A percentile compares a stretch with the other conserved stretches of the same genome.
Conservation (phyloP, 2,113 vertebrate genomes). For the Chionomys nivalis region DNA sequence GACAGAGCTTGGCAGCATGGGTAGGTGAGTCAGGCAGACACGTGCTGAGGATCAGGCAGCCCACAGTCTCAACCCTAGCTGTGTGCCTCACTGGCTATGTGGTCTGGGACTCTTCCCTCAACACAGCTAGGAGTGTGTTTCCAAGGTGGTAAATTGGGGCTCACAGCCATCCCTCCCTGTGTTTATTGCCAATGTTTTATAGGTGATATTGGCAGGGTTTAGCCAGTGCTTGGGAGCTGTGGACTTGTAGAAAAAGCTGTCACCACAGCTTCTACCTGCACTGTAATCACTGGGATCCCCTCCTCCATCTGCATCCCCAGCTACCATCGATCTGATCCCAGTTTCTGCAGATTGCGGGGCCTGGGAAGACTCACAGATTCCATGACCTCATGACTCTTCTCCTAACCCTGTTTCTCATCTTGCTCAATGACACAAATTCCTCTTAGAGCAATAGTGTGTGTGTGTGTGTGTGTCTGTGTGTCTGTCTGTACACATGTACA, state of each 20-base stretch:
- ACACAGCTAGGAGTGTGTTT: background rate
- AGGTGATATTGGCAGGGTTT: background rate
- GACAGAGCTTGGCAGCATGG: rapidly evolving
- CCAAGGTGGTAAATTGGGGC: background rate
- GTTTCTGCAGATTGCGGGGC: background rate
- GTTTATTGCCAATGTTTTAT: background rate
- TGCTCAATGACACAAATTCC: too few relatives aligned
- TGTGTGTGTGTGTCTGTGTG: background rate
- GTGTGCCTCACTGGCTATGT: rapidly evolving
- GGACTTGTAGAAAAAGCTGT: too few relatives aligned
- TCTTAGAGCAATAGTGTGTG: background rate
- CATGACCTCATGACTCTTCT: background rate
- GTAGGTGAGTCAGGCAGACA: rapidly evolving
- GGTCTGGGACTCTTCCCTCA: background rate
- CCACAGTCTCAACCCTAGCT: background rate
- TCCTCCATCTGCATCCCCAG: background rate
- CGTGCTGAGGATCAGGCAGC: rapidly evolving
- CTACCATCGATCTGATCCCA: background rate
- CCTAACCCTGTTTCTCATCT: background rate
- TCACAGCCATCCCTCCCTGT: rapidly evolving
- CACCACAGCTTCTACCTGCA: rapidly evolving
- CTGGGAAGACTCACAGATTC: background rate
- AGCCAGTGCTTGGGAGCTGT: background rate
- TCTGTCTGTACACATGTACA: background rate
- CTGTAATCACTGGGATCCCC: rapidly evolving